Conservation (phyloP, 2,888 invertebrate genomes). For the Pollenia angustigena region DNA sequence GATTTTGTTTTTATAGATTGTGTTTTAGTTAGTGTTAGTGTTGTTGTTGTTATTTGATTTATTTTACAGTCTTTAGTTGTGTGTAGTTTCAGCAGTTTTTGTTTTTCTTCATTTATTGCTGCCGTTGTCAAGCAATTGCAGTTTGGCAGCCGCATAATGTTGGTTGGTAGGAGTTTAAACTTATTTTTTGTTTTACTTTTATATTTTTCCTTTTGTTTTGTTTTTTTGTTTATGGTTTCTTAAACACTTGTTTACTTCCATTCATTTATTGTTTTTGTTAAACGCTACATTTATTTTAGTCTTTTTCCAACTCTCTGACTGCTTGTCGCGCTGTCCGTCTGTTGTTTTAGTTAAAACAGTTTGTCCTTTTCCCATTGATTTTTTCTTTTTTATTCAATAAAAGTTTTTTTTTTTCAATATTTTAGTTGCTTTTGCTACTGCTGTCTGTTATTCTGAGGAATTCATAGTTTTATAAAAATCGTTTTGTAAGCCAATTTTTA, state of each 20-base stretch:
- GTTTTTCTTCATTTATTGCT: conserved; percentile 27
- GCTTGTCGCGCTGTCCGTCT: not conserved
- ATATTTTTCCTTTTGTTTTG: not conserved
- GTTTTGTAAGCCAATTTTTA: conserved; percentile 34
- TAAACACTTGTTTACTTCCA: not conserved
- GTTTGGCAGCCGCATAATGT: conserved; percentile 71
- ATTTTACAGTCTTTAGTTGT: conserved; percentile 62
- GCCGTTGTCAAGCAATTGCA: conserved; percentile 68
- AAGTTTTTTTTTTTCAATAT: not conserved
- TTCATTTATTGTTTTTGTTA: conserved; percentile 55
- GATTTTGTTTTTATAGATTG: conserved; percentile 54
- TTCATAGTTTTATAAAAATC: not conserved
- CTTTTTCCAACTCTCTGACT: not conserved
- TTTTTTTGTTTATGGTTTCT: not conserved
- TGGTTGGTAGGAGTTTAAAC: conserved; percentile 61
- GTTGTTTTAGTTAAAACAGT: conserved; percentile 30
- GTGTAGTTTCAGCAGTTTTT: conserved; percentile 20
- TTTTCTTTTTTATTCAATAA: conserved; percentile 12
- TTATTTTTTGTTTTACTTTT: not conserved
- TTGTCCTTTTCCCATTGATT: conserved; percentile 49
- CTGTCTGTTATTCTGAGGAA: conserved; percentile 40
- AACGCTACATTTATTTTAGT: conserved; percentile 13
- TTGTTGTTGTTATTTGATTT: conserved; percentile 52
- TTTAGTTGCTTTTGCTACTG: not conserved
- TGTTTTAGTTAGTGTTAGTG: conserved; percentile 7